phyloP scores from a whole-genome alignment of 2,113 vertebrate species.

The Drymodes brunneopygia region DNA sequence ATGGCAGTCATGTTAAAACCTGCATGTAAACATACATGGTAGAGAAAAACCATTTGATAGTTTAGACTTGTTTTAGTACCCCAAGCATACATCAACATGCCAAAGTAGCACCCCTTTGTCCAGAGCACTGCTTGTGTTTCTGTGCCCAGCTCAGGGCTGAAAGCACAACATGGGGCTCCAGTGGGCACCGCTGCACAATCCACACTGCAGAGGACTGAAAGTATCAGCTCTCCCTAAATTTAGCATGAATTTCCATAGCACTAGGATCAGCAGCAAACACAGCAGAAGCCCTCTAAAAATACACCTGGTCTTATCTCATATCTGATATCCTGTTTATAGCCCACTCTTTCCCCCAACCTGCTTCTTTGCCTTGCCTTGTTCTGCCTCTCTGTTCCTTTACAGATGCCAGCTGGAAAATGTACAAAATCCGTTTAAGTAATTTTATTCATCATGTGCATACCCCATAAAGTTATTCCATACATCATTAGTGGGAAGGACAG shows the following conservation, averaged over 20 bases:
- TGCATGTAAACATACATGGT: rapidly evolving
- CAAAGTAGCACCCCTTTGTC: not conserved
- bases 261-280: not conserved
- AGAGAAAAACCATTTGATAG: not conserved
- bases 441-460: rapidly evolving
- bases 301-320: not conserved
- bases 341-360: not conserved
- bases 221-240: not conserved
- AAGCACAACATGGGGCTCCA: rapidly evolving
- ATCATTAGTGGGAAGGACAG: not conserved
- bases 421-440: not conserved
- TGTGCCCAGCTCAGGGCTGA: not conserved
- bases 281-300: not conserved
- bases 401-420: not conserved
- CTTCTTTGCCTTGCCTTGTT: not conserved
- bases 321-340: not conserved
- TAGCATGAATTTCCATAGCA: rapidly evolving
- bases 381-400: not conserved
- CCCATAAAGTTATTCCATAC: not conserved
- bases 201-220: not conserved
- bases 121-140: not conserved
- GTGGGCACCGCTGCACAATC: not conserved
- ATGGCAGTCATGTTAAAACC: not conserved
- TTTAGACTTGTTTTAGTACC: not conserved
- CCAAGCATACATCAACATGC: rapidly evolving